Conservation (phyloP, 2,113 vertebrate genomes). For the Dicrurus megarhynchus region DNA sequence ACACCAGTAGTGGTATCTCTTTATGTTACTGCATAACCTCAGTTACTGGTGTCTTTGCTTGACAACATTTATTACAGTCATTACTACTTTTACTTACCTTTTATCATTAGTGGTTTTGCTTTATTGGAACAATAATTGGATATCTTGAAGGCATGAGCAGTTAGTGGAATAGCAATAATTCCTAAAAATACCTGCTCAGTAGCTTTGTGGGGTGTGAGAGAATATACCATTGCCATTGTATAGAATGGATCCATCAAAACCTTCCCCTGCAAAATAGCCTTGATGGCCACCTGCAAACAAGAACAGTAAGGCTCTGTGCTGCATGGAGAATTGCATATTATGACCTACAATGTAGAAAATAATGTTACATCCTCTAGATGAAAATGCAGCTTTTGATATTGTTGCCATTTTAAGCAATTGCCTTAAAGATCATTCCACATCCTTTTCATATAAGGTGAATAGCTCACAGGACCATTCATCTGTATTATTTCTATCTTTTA, state of each 20-base stretch:
- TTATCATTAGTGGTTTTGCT: neutral
- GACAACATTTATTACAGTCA: neutral
- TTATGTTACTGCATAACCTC: neutral
- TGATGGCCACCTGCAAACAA: neutral
- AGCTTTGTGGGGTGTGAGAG: neutral
- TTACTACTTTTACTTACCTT: constrained; percentile 7
- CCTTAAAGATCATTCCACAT: neutral
- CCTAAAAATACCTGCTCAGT: neutral
- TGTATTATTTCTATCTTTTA: neutral
- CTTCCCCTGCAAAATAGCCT: neutral
- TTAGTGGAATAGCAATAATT: neutral
- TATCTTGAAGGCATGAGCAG: neutral
- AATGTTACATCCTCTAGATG: neutral
- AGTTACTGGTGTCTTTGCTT: neutral
- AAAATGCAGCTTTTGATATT: neutral
- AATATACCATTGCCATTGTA: neutral
- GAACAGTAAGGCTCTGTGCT: neutral
- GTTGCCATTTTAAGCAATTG: neutral
- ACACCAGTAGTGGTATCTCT: neutral
- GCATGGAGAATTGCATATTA: neutral
- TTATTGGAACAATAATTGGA: neutral
- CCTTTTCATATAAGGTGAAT: neutral
- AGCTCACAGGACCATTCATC: neutral
- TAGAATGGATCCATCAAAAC: neutral
- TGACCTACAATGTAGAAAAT: neutral